Evolutionary conservation across 2,888 invertebrate species (phyloP).

Genomic region (Drosophila recens): DNA sequence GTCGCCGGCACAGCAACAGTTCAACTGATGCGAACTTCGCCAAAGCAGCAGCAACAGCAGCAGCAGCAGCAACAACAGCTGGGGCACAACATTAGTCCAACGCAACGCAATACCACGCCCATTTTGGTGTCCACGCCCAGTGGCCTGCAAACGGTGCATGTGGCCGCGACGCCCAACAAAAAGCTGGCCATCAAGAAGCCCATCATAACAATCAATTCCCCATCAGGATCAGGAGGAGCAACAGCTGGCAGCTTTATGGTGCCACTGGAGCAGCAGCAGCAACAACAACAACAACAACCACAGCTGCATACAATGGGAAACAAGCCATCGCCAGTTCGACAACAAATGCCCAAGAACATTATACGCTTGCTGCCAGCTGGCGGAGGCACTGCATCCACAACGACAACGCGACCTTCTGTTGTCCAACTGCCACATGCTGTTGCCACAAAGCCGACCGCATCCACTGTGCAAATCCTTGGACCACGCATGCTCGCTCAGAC

Average conservation of each 20-base stretch:
- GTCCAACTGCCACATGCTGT: conserved; percentile 37
- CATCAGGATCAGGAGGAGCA: conserved; percentile 39
- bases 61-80: conserved; percentile 18
- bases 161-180: conserved; percentile 77
- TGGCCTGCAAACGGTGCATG: conserved; percentile 84
- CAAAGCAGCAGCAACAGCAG: conserved; percentile 31
- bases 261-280: conserved; percentile 33
- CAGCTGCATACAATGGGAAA: conserved; percentile 4
- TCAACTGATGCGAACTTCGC: conserved; percentile 40
- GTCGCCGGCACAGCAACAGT: conserved; percentile 2
- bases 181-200: conserved; percentile 81
- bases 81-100: conserved; percentile 37
- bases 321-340: conserved; percentile 46
- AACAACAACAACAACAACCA: conserved; percentile 35
- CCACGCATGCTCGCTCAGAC: conserved; percentile 72
- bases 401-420: conserved; percentile 32
- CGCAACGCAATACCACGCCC: conserved; percentile 77
- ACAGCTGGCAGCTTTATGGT: conserved; percentile 1
- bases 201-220: conserved; percentile 72
- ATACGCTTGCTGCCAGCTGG: conserved; percentile 71
- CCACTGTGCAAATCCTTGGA: conserved; percentile 70
- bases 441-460: conserved; percentile 23
- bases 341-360: conserved; percentile 73
- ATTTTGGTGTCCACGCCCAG: conserved; percentile 83
- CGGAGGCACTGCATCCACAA: conserved; percentile 6